Evolutionary conservation across 37 sponge, comb jelly and placozoan genomes (phyloP), one percentile per base, ranked within the genome.

Genomic region (Tethya wilhelma): DNA sequence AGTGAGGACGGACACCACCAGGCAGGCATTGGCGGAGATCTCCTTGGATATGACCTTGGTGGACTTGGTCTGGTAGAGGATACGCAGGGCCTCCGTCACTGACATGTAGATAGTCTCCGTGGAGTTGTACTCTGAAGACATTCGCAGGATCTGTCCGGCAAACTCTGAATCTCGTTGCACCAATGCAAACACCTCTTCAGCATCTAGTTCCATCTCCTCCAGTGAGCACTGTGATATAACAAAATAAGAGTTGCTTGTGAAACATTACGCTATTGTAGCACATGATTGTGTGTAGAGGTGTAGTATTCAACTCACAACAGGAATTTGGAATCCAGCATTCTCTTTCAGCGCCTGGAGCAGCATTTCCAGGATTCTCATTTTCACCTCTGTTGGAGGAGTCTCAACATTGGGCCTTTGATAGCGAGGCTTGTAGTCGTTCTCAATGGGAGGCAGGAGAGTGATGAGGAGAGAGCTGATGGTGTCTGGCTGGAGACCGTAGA

Each of bases 401-500:
- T 28, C 36, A 9, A 45, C 41, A 25, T 19, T 37, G 23, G 57
- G 44, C 0, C 2, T 33, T 11, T 70, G 28, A 28, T 30, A 44
- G 31, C 30, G 42, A 17, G 31, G n/a, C 40, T 56, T 28, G 31
- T 68, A 81, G 11, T 42, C 56, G 43, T 64, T 42, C 8, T 63
- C 69, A 2, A 73, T 20, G 42, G 73, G 73, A 58, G 91, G 91
- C 59, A 91, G 79, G 34, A 91, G 5, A 44, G 69, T 66, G 31
- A 91, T 67, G 17, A 86, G 56, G 12, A 86, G 72, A 25, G 91
- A 91, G 75, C 81, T 63, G 19, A 82, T 62, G 3, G 87, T 91
- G 45, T 91, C 91, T 53, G 71, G 33, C 42, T 81, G 67, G 2
- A 77, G 49, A 19, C 91, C 91, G 73, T 91, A 91, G 29, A 91